Evolutionary conservation across 2,113 vertebrate genomes (phyloP).

Genomic region (Cyprinodon brontotheroides): DNA sequence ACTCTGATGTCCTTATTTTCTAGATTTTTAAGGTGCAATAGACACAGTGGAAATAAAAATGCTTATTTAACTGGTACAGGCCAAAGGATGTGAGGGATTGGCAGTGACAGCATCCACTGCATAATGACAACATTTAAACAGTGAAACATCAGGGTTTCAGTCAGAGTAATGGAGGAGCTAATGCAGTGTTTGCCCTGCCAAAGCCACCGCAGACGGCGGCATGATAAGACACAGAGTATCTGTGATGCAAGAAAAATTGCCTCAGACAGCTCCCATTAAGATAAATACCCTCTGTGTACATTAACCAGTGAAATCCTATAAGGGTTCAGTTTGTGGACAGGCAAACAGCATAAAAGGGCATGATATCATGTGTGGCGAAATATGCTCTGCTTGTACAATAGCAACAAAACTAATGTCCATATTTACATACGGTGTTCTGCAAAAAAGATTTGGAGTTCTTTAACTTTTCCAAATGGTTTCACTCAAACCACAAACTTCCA

Average conservation of each 20-base stretch:
- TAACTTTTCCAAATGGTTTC: not conserved
- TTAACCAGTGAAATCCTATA: slow-evolving; percentile 26
- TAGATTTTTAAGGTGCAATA: slow-evolving; percentile 8
- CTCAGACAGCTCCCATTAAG: slow-evolving; percentile 54
- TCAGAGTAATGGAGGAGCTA: slow-evolving; percentile 35
- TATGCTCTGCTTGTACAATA: slow-evolving; percentile 35
- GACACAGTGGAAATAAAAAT: slow-evolving; percentile 32
- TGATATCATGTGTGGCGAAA: slow-evolving; percentile 55
- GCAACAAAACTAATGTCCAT: slow-evolving; percentile 65
- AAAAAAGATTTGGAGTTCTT: not conserved
- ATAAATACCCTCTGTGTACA: slow-evolving; percentile 47
- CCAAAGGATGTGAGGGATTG: slow-evolving; percentile 19
- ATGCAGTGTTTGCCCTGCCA: slow-evolving; percentile 17
- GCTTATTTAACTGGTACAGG: slow-evolving; percentile 10
- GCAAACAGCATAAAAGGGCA: slow-evolving; percentile 29
- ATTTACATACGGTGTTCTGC: slow-evolving; percentile 51
- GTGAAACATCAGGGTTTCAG: slow-evolving; percentile 17
- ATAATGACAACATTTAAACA: slow-evolving; percentile 35
- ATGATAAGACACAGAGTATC: slow-evolving; percentile 40
- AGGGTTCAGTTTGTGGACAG: slow-evolving; percentile 58
- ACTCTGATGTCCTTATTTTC: not conserved
- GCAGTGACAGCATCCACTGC: slow-evolving; percentile 13
- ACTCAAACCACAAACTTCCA: not conserved
- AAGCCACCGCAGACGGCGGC: slow-evolving; percentile 37
- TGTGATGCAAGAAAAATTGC: slow-evolving; percentile 36